Evolutionary conservation across 2,888 invertebrate genomes (phyloP), one percentile per base, ranked within the genome.

Genomic region (Melipona bicolor): DNA sequence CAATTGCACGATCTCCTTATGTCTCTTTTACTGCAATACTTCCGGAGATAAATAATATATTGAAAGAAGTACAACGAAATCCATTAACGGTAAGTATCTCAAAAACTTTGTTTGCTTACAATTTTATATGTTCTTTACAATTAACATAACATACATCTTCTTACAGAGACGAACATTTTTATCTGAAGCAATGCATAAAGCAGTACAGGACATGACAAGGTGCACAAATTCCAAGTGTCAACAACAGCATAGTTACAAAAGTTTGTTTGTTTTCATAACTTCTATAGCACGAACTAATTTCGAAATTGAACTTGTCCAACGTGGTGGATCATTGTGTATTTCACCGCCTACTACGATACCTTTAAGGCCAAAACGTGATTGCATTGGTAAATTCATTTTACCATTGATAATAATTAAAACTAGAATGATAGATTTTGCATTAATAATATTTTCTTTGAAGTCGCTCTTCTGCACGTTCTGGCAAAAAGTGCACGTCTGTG

Each of bases 171-270:
- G 71, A 97, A 96, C 74, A 52, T 65, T 56, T 91, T 95, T 98
- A 86, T 97, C 97, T 1, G 97, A 98, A 93, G 98, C 98, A 73
- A 97, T 99, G 96, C 97, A 97, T 65, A 98, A 98, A 92, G 97
- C 98, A 49, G 98, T 99, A 98, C 98, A 98, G 93, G 98, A 98
- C 95, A 98, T 99, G 97, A 98, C 98, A 11, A 97, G 97, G 92
- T 97, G 97, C 88, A 98, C 98, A 6, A 97, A 97, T 93, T 96
- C 97, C 84, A 97, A 97, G 92, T 97, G 97, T 91, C 97, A 97
- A 92, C 97, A 97, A 90, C 97, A 97, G 95, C 95, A 96, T 76
- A 95, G 95, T 85, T 95, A 96, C 81, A 97, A 97, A 91, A 96
- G 96, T 92, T 96, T 98, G 86, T 97, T 98, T 94, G 96, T 98